These are phyloP conservation scores for Penaeus chinensis DNA, from an alignment of 1,140 invertebrate species.

Conservation along the genomic window DNA sequence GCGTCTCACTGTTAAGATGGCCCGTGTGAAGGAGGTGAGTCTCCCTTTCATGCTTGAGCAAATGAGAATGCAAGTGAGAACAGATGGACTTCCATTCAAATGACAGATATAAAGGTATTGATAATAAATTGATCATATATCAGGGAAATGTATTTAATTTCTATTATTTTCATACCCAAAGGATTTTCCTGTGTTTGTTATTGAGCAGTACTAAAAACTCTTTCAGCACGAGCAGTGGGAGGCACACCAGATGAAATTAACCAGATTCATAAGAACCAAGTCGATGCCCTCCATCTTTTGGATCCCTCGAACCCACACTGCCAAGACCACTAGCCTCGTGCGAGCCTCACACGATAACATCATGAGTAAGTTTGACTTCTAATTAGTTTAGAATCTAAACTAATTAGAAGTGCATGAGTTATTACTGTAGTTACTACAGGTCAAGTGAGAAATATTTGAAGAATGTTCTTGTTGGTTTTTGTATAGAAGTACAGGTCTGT, in stretches of 20 bases:
- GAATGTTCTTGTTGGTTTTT: no score
- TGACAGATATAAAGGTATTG: no score
- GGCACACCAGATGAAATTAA: conserved; percentile 79
- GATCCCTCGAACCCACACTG: conserved; percentile 80
- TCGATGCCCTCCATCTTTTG: conserved; percentile 89
- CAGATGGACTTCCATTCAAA: no score
- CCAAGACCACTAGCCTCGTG: conserved; percentile 73
- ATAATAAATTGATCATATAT: no score
- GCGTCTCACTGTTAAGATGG: conserved; percentile 91
- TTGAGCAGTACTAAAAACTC: conserved; percentile 48
- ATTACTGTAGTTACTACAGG: no score
- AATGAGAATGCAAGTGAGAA: no score
- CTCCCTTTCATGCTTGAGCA: not conserved
- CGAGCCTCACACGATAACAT: conserved; percentile 74
- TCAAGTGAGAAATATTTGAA: no score
- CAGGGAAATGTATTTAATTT: no score
- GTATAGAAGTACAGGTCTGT: no score
- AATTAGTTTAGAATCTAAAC: no score
- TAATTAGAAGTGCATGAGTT: no score
- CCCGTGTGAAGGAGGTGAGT: conserved; percentile 83
- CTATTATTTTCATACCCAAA: not conserved
- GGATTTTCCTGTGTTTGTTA: not conserved
- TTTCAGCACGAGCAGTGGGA: conserved; percentile 84
- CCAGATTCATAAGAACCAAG: conserved; percentile 89
- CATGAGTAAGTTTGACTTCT: conserved; percentile 70